These are phyloP conservation scores for Lasioglossum baleicum DNA, from an alignment of 1,140 invertebrate genomes.

Conservation along the genomic window DNA sequence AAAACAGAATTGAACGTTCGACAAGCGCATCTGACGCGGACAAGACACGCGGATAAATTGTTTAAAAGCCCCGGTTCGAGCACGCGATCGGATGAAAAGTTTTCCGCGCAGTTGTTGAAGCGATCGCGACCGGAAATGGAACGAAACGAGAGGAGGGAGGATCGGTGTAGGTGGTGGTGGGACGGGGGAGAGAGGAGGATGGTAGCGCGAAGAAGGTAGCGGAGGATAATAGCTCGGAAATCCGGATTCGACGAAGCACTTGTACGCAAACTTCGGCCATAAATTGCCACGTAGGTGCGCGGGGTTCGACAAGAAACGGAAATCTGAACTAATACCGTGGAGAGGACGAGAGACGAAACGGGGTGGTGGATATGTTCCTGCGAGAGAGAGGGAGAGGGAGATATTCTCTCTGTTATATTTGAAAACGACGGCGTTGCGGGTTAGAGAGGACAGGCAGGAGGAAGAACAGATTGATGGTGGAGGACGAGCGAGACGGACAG, in stretches of 20 bases:
- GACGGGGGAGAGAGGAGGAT: no score
- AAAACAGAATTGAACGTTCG: no score
- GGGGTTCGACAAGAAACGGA: slow-evolving; percentile 25
- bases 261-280: slow-evolving; percentile 11
- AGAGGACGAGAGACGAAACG: not conserved
- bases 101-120: not conserved
- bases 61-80: no score
- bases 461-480: slow-evolving; percentile 28
- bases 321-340: slow-evolving; percentile 35
- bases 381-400: no score
- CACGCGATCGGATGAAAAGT: no score
- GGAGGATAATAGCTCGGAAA: slow-evolving; percentile 18
- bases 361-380: no score
- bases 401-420: not conserved
- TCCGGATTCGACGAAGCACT: slow-evolving; percentile 16
- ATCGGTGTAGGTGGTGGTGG: no score
- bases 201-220: not conserved
- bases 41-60: no score
- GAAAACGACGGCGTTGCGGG: not conserved
- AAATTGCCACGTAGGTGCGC: not conserved
- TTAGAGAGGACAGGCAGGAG: not conserved
- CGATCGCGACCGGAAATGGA: not conserved
- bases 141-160: not conserved
- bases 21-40: no score
- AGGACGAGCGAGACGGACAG: slow-evolving; percentile 21